phyloP scores from a whole-genome alignment of 2,113 vertebrate species.

The Psittacara wagleri region DNA sequence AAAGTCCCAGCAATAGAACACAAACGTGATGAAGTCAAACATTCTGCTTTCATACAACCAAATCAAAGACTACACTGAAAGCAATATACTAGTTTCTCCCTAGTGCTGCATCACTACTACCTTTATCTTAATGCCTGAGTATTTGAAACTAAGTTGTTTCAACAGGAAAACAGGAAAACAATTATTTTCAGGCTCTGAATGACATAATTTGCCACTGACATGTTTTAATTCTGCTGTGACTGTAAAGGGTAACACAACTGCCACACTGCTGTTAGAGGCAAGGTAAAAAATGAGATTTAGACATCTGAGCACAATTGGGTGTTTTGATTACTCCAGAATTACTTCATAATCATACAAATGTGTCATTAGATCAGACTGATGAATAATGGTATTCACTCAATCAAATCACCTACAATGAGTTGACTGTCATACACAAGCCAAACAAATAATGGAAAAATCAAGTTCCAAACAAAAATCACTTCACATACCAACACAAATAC shows the following conservation, averaged over 20 bases:
- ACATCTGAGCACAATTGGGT: not conserved
- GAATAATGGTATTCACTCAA: not conserved
- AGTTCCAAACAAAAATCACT: not conserved
- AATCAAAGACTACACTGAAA: not conserved
- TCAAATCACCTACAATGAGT: not conserved
- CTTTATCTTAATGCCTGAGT: not conserved
- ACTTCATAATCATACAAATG: not conserved
- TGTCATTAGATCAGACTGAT: not conserved
- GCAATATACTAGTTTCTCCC: not conserved
- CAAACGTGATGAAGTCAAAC: not conserved
- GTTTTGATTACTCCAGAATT: not conserved
- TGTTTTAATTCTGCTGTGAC: not conserved
- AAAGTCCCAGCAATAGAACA: not conserved
- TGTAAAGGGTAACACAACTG: not conserved
- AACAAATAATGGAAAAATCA: not conserved
- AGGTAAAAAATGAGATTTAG: not conserved
- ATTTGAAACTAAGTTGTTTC: not conserved
- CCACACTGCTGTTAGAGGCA: not conserved
- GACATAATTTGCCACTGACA: not conserved
- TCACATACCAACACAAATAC: not conserved
- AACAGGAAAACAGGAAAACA: not conserved
- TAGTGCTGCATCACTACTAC: not conserved
- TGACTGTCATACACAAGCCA: not conserved
- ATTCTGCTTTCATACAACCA: not conserved
- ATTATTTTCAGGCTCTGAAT: not conserved